Evolutionary conservation across 1,140 invertebrate species (phyloP).

Genomic region (Druon quercuslanigerum): DNA sequence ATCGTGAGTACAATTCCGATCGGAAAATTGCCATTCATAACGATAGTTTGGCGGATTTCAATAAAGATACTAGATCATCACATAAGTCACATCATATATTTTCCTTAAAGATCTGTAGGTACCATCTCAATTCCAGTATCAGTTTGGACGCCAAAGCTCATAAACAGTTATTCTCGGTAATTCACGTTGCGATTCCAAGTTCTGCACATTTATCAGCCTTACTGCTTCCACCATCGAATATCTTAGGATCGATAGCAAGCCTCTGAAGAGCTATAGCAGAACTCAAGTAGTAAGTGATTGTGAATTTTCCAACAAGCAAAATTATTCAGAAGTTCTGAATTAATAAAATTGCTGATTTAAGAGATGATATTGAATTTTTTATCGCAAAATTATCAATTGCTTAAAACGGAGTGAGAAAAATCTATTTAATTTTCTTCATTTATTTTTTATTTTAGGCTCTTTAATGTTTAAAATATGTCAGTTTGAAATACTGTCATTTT

Average conservation of each 20-base stretch:
- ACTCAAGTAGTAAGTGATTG: slow-evolving; percentile 22
- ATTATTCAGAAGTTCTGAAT: slow-evolving; percentile 1
- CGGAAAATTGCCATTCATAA: not conserved
- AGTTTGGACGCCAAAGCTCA: slow-evolving; percentile 5
- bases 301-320: slow-evolving; percentile 23
- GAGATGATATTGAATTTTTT: not conserved
- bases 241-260: not conserved
- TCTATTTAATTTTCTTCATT: no score
- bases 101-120: slow-evolving; percentile 26
- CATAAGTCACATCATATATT: not conserved
- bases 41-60: not conserved
- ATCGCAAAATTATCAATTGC: not conserved
- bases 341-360: not conserved
- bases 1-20: not conserved
- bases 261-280: slow-evolving; percentile 16
- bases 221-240: not conserved
- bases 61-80: slow-evolving; percentile 8
- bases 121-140: slow-evolving; percentile 3
- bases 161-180: slow-evolving; percentile 26
- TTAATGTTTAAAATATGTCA: no score
- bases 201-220: slow-evolving; percentile 12
- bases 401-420: not conserved
- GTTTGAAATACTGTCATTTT: no score
- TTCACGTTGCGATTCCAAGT: slow-evolving; percentile 23
- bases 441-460: no score